Base-by-base conservation (phyloP, 2,797 vertebrate species). In the Lutjanus campechanus region DNA sequence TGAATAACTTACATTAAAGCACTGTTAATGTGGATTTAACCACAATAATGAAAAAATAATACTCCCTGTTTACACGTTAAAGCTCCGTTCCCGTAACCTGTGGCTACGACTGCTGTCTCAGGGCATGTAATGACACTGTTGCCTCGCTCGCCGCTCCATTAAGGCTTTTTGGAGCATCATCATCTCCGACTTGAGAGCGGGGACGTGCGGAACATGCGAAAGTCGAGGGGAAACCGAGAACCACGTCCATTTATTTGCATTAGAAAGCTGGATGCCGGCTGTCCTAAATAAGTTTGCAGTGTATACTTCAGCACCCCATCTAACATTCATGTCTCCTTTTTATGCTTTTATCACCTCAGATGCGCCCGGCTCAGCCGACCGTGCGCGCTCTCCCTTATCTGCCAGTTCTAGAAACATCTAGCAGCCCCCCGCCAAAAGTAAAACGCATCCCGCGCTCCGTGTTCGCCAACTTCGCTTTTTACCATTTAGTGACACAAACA, bases 321-420 rank as follows among this genome's bases (percentile, higher is more conserved):
- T 76, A 95, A 95, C 93, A 96, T 96, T 96, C 91, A 95, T 95
- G 94, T 89, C 90, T 85, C 90, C 94, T 95, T 95, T 95, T 95
- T 93, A 94, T 95, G 95, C 95, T 96, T 96, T 96, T 96, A 96
- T 95, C 95, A 96, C 95, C 94, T 95, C 77, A 90, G 92, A 95
- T 95, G 85, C 76, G 76, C 68, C 85, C 25, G 76, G 85, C 58
- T 79, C 94, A 94, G 88, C 89, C 94, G 89, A 93, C 89, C 93
- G 82, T 93, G 89, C 67, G 67, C 58, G 61, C 65, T 51, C 83
- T 74, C 76, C 85, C 88, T 89, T 77, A 91, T 85, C 92, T 92
- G 93, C 92, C 92, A 91, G 83, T 69, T 91, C 77, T 72, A 85
- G 84, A 84, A 89, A 93, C 88, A 90, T 92, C 91, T 80, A 83